Percentiles rank a stretch among this genome's conserved stretches.
Conservation (phyloP, 2,113 vertebrate species). For the Phaethon lepturus region DNA sequence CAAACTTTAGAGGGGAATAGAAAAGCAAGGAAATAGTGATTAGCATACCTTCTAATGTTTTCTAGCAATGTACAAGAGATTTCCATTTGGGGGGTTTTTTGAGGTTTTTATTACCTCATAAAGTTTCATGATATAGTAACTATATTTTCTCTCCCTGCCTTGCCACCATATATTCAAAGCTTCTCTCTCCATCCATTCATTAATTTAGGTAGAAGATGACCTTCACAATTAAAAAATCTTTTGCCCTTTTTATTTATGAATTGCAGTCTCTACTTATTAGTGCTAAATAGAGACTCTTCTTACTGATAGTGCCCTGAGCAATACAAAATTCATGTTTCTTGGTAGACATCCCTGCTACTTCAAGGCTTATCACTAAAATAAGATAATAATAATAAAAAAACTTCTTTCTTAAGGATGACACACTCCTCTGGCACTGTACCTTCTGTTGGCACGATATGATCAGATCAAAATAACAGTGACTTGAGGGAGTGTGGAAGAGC, state of each 20-base stretch:
- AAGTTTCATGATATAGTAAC: neutral
- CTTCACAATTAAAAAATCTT: neutral
- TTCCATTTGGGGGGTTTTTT: neutral
- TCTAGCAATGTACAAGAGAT: neutral
- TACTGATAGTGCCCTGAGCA: neutral
- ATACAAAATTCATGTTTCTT: neutral
- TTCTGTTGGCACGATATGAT: neutral
- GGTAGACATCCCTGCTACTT: neutral
- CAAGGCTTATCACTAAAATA: neutral
- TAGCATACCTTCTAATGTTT: neutral
- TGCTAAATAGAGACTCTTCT: neutral
- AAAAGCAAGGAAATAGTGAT: neutral
- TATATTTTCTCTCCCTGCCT: neutral
- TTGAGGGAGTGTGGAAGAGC: neutral
- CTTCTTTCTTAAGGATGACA: neutral
- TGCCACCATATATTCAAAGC: neutral
- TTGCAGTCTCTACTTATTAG: neutral
- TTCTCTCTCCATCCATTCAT: neutral
- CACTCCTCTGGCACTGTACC: neutral
- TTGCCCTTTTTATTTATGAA: neutral
- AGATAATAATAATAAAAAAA: neutral
- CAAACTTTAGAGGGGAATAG: neutral
- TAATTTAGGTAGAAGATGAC: neutral
- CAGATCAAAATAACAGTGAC: neutral
- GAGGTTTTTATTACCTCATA: neutral